Conservation (phyloP, 2,113 vertebrate species). For the Aspidoscelis tigris region DNA sequence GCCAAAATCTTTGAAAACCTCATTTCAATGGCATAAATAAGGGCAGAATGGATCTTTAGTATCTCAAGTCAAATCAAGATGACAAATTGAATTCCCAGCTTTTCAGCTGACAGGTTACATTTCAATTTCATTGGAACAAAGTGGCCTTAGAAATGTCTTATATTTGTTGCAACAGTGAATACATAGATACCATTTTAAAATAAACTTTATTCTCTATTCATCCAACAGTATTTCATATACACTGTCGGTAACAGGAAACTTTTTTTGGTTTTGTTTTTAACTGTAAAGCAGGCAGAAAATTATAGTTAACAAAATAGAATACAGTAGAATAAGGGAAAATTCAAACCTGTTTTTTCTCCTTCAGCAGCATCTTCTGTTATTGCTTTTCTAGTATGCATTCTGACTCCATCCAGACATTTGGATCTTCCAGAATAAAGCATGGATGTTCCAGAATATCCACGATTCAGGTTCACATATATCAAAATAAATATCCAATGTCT, state of each 20-base stretch:
- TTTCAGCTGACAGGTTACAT: slow-evolving; percentile 14
- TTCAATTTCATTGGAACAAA: slow-evolving; percentile 1
- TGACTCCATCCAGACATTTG: no score
- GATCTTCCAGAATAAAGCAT: no score
- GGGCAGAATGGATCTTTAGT: neutral
- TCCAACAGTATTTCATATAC: neutral
- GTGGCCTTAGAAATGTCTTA: neutral
- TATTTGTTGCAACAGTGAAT: neutral
- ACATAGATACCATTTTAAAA: neutral
- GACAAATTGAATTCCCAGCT: slow-evolving; percentile 7
- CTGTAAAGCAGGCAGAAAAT: neutral
- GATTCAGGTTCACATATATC: no score
- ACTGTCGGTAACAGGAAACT: no score
- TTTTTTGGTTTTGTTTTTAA: neutral
- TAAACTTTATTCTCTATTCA: neutral
- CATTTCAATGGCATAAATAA: neutral
- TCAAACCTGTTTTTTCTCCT: neutral
- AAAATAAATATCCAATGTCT: no score
- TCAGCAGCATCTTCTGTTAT: no score
- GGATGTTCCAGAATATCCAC: no score
- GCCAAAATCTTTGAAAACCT: neutral
- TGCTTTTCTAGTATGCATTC: no score
- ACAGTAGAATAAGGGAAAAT: neutral
- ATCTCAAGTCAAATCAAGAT: slow-evolving; percentile 20
- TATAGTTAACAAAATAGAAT: neutral